Conservation (phyloP, 1,140 invertebrate genomes). For the Aricia agestis region DNA sequence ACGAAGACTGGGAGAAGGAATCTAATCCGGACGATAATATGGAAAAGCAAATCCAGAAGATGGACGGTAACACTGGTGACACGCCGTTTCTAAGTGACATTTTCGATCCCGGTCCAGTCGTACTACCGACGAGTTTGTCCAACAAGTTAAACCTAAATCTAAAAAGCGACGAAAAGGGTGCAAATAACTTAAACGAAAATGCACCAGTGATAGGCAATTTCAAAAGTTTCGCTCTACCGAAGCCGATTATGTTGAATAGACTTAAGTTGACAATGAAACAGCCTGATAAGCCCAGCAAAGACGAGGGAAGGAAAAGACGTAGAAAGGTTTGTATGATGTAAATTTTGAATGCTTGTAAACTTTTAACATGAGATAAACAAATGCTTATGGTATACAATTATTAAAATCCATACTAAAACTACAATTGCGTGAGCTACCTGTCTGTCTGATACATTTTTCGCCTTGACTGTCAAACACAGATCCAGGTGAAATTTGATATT, state of each 20-base stretch:
- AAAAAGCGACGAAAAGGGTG: conserved; percentile 36
- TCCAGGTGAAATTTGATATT: too few species aligned
- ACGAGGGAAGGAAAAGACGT: conserved; percentile 42
- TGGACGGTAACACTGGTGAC: conserved; percentile 56
- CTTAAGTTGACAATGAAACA: conserved; percentile 65
- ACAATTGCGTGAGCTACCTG: too few species aligned
- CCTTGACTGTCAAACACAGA: too few species aligned
- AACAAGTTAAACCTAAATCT: conserved; percentile 55
- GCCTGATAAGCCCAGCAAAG: conserved; percentile 48
- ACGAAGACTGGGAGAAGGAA: conserved; percentile 69
- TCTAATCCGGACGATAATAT: conserved; percentile 60
- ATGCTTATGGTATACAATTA: too few species aligned
- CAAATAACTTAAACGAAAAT: conserved; percentile 48
- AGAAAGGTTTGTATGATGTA: conserved; percentile 63
- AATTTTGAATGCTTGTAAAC: background rate
- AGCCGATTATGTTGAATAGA: conserved; percentile 70
- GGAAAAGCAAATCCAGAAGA: conserved; percentile 52
- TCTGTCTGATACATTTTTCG: too few species aligned
- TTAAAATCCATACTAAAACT: too few species aligned
- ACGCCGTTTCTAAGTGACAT: conserved; percentile 73
- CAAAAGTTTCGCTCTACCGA: conserved; percentile 74
- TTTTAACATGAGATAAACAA: background rate
- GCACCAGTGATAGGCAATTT: conserved; percentile 67
- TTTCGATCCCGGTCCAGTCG: conserved; percentile 68
- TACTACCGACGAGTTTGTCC: conserved; percentile 41